phyloP scores from a whole-genome alignment of 2,888 invertebrate species.

The Pyrgus malvae region DNA sequence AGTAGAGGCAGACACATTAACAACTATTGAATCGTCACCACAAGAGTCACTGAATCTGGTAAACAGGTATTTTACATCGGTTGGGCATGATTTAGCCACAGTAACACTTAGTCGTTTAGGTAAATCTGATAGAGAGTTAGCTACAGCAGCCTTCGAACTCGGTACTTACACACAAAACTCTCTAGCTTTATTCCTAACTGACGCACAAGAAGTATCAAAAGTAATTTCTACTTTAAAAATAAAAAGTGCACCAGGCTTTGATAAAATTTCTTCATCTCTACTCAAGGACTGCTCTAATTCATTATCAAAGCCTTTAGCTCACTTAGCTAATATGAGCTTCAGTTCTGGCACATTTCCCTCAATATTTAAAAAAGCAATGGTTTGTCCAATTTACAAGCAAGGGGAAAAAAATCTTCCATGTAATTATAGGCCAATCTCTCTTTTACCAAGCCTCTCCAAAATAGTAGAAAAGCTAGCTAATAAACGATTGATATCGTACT shows the following conservation, averaged over 20 bases:
- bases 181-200: neutral
- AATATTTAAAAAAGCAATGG: neutral
- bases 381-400: neutral
- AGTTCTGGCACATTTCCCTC: neutral
- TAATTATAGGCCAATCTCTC: slow-evolving; percentile 24
- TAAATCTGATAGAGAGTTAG: neutral
- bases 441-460: slow-evolving; percentile 11
- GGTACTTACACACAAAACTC: neutral
- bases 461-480: slow-evolving; percentile 18
- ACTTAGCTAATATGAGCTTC: neutral
- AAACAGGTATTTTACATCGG: neutral
- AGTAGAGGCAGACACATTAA: neutral
- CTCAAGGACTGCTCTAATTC: neutral
- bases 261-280: neutral
- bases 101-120: neutral
- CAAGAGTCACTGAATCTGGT: neutral
- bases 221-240: neutral
- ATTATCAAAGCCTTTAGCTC: neutral
- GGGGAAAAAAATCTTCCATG: neutral
- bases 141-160: neutral
- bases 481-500: slow-evolving; percentile 4
- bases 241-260: neutral
- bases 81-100: neutral
- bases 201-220: neutral
- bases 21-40: neutral